A percentile compares a stretch with the other conserved stretches of the same genome.
Conservation (phyloP, 2,888 invertebrate genomes). For the Criorhina ranunculi region DNA sequence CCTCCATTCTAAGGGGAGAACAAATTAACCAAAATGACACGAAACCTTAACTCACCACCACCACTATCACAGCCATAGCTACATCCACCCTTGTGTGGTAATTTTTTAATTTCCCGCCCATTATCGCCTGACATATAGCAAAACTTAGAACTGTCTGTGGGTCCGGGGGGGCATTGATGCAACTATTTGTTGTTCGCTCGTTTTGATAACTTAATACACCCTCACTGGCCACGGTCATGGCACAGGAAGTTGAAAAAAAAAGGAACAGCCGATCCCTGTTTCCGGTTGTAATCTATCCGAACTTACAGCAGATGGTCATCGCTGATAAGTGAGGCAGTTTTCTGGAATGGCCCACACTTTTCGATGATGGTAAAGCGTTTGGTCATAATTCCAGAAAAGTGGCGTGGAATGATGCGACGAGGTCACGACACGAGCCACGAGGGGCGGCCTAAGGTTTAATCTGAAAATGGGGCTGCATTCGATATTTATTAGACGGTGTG, state of each 20-base stretch:
- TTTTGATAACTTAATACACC: slow-evolving; percentile 58
- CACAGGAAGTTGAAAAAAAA: slow-evolving; percentile 47
- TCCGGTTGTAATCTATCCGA: slow-evolving; percentile 72
- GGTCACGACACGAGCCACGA: slow-evolving; percentile 57
- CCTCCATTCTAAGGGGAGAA: slow-evolving; percentile 26
- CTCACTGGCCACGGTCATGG: background rate
- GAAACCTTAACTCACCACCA: slow-evolving; percentile 36
- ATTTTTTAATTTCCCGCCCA: slow-evolving; percentile 60
- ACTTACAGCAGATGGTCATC: slow-evolving; percentile 55
- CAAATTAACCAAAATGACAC: slow-evolving; percentile 60
- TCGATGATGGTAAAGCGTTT: slow-evolving; percentile 42
- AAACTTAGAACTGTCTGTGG: slow-evolving; percentile 36
- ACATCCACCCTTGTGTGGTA: no score
- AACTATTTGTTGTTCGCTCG: slow-evolving; percentile 49
- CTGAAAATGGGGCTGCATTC: slow-evolving; percentile 29
- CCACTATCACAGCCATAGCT: background rate
- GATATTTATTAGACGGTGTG: slow-evolving; percentile 66
- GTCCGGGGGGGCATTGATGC: slow-evolving; percentile 32
- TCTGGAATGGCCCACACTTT: slow-evolving; percentile 10
- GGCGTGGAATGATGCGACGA: slow-evolving; percentile 60
- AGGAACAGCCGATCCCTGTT: slow-evolving; percentile 63
- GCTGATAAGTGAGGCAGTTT: slow-evolving; percentile 43
- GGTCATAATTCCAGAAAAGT: slow-evolving; percentile 63
- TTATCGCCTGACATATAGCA: slow-evolving; percentile 56
- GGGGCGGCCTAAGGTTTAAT: slow-evolving; percentile 35